Conservation (phyloP, 2,888 invertebrate genomes). For the Drosophila anomalata region DNA sequence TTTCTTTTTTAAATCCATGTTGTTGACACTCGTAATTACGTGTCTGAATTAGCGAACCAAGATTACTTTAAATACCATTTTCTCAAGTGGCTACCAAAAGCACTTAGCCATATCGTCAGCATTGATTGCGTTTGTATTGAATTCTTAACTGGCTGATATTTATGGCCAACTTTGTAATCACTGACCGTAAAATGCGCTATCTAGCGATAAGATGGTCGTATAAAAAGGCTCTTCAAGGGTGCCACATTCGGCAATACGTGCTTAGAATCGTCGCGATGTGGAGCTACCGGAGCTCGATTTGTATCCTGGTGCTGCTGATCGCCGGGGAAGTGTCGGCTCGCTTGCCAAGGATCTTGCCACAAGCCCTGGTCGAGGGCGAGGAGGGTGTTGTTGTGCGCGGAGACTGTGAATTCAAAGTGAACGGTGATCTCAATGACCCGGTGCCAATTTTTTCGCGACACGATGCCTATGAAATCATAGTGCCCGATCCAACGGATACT, state of each 20-base stretch:
- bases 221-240: conserved; percentile 38
- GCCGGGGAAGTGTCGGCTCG: conserved; percentile 26
- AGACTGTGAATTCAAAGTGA: conserved; percentile 72
- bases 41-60: background rate
- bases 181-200: conserved; percentile 21
- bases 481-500: conserved; percentile 73
- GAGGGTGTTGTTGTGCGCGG: conserved; percentile 62
- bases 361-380: conserved; percentile 43
- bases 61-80: conserved; percentile 15
- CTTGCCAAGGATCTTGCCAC: conserved; percentile 55
- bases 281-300: conserved; percentile 46
- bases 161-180: conserved; percentile 18
- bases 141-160: conserved; percentile 6
- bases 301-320: conserved; percentile 52
- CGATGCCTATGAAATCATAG: conserved; percentile 72
- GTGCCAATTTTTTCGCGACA: conserved; percentile 86
- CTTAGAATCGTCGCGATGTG: conserved; percentile 44
- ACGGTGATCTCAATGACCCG: conserved; percentile 84
- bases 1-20: background rate
- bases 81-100: conserved; percentile 29
- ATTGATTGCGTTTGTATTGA: conserved; percentile 22
- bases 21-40: conserved; percentile 23
- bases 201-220: conserved; percentile 40
- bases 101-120: conserved; percentile 4
- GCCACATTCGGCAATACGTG: conserved; percentile 38